Conservation (phyloP, 2,888 invertebrate species). For the Yponomeuta malinellus region DNA sequence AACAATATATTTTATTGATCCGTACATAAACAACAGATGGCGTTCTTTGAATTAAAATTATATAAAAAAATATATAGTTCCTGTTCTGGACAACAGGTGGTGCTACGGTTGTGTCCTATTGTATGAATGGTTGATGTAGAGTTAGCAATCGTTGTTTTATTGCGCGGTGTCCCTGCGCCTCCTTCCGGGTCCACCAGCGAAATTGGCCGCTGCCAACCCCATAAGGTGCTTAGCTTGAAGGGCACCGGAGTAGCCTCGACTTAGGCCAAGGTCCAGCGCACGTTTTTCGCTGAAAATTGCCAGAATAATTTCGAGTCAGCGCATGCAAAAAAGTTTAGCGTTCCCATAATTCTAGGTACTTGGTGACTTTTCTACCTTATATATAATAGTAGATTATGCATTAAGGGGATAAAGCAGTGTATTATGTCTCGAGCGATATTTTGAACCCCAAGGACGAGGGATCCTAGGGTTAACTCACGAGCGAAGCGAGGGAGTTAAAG, state of each 20-base stretch:
- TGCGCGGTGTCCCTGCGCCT: slow-evolving; percentile 80
- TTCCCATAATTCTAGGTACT: not conserved
- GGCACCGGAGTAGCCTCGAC: slow-evolving; percentile 91
- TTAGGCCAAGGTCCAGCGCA: slow-evolving; percentile 89
- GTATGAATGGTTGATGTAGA: not conserved
- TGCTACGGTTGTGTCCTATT: not conserved
- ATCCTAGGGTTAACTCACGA: too few species aligned
- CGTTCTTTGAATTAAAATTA: not conserved
- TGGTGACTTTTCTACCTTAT: too few species aligned
- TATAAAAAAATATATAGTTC: not conserved
- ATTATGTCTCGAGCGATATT: too few species aligned
- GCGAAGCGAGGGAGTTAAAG: too few species aligned
- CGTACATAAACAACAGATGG: too few species aligned
- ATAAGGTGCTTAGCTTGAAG: slow-evolving; percentile 94
- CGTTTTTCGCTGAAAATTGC: slow-evolving; percentile 82
- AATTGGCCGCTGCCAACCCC: slow-evolving; percentile 92
- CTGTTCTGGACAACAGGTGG: not conserved
- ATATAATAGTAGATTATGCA: too few species aligned
- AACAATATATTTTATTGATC: too few species aligned
- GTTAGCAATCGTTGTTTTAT: not conserved
- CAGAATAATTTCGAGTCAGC: too few species aligned
- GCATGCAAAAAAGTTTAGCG: not conserved
- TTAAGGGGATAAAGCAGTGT: too few species aligned
- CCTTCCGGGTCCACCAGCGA: slow-evolving; percentile 91
- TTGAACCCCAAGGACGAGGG: too few species aligned